These are phyloP conservation scores for Lepus oiostolus DNA, from an alignment of 2,797 vertebrate species.

Conservation along the genomic window DNA sequence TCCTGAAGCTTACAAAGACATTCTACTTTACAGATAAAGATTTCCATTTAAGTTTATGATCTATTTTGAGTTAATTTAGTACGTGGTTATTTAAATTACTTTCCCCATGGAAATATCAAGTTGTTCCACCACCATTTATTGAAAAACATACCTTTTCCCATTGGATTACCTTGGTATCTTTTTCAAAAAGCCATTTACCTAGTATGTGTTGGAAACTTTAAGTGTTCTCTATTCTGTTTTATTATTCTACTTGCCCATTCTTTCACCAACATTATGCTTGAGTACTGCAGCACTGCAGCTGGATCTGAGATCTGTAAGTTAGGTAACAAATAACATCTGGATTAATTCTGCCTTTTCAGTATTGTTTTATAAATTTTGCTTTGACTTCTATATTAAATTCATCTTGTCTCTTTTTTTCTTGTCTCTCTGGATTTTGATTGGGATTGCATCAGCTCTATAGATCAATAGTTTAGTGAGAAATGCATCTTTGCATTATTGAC, in stretches of 20 bases:
- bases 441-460: not conserved
- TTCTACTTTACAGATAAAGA: not conserved
- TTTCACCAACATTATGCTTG: not conserved
- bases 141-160: not conserved
- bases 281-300: not conserved
- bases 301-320: not conserved
- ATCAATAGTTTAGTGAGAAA: not conserved
- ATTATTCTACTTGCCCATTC: not conserved
- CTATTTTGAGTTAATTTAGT: not conserved
- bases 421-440: not conserved
- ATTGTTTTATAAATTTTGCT: conserved; percentile 6
- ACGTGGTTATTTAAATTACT: not conserved
- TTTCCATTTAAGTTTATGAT: not conserved
- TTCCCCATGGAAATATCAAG: not conserved
- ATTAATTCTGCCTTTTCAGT: not conserved
- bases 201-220: not conserved
- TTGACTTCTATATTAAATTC: not conserved
- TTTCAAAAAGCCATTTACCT: not conserved
- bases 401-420: not conserved
- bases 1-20: not conserved
- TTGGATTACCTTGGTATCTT: not conserved
- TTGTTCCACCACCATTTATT: not conserved
- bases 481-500: not conserved
- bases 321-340: not conserved
- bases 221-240: not conserved